Evolutionary conservation across 2,888 invertebrate species (phyloP).

Genomic region (Drosophila mimica): DNA sequence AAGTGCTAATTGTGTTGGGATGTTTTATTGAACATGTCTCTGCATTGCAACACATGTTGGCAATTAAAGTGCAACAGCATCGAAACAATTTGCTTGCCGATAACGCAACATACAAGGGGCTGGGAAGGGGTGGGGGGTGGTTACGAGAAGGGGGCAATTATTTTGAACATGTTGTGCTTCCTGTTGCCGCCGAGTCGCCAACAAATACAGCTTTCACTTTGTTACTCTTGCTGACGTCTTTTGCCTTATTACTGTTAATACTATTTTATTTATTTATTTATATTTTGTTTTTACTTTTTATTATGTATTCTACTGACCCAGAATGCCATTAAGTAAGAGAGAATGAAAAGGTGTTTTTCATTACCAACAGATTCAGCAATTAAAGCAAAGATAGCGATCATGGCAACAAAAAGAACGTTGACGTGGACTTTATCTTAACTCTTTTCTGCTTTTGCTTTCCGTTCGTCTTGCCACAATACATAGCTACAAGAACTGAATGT

Average conservation of each 20-base stretch:
- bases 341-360: slow-evolving; percentile 22
- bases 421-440: not conserved
- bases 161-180: not conserved
- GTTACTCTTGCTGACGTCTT: not conserved
- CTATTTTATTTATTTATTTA: not conserved
- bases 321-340: slow-evolving; percentile 51
- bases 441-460: slow-evolving; percentile 6
- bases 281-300: slow-evolving; percentile 8
- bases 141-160: not conserved
- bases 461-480: not conserved
- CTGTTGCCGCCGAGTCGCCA: not conserved
- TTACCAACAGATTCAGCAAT: slow-evolving; percentile 10
- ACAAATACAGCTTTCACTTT: slow-evolving; percentile 45
- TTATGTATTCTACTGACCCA: slow-evolving; percentile 70
- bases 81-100: slow-evolving; percentile 7
- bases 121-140: no score
- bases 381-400: slow-evolving; percentile 25
- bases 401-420: slow-evolving; percentile 12
- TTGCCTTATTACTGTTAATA: not conserved
- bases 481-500: not conserved
- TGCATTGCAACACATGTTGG: not conserved
- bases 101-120: not conserved
- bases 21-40: not conserved
- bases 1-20: not conserved
- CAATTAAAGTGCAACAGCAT: not conserved